Evolutionary conservation across 2,888 invertebrate species (phyloP).

Genomic region (Geophilus truncorum): DNA sequence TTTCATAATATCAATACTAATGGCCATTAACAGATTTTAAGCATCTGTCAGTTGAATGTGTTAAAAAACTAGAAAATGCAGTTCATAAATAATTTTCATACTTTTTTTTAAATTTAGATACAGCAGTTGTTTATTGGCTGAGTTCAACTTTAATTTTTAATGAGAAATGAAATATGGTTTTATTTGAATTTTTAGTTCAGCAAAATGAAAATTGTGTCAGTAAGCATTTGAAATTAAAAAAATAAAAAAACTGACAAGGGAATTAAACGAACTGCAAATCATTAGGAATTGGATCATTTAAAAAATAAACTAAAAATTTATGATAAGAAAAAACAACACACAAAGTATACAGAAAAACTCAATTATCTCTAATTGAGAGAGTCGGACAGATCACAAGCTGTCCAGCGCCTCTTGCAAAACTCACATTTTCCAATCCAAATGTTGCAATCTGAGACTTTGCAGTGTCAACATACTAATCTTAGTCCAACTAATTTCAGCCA

Average conservation of each 20-base stretch:
- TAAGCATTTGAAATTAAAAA: neutral
- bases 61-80: neutral
- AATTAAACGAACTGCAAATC: neutral
- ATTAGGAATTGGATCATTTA: neutral
- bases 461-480: neutral
- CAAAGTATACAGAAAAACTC: too few species aligned
- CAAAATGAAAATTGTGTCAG: neutral
- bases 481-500: neutral
- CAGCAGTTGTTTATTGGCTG: neutral
- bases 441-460: neutral
- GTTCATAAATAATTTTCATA: neutral
- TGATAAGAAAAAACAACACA: too few species aligned
- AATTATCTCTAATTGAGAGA: too few species aligned
- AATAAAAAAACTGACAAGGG: too few species aligned
- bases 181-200: neutral
- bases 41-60: neutral
- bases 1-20: too few species aligned
- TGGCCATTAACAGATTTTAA: neutral
- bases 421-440: too few species aligned
- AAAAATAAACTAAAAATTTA: neutral
- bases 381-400: neutral
- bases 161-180: neutral
- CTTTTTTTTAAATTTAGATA: neutral
- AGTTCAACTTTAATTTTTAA: neutral
- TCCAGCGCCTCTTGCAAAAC: neutral